A percentile compares a stretch with the other conserved stretches of the same genome.
Conservation (phyloP, 1,140 invertebrate species). For the Hestina assimilis region DNA sequence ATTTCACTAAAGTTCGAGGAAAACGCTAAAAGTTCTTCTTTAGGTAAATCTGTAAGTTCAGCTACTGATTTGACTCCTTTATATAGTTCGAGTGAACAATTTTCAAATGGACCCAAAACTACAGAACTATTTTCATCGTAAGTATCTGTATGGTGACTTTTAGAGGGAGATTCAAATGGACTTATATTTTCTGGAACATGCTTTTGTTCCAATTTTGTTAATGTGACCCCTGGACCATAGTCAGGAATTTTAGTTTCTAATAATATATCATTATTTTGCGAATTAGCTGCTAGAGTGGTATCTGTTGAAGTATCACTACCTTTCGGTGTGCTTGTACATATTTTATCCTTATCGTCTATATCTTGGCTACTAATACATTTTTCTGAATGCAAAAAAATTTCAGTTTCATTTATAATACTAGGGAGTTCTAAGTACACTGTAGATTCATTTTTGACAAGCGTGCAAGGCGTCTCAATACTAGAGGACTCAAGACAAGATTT, state of each 20-base stretch:
- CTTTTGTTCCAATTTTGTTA: constrained; percentile 61
- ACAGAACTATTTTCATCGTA: constrained; percentile 75
- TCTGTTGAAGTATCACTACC: constrained; percentile 46
- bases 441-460: constrained; percentile 50
- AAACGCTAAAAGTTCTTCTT: constrained; percentile 74
- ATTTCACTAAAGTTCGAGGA: constrained; percentile 77
- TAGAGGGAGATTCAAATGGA: constrained; percentile 66
- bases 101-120: constrained; percentile 79
- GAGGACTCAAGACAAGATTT: constrained; percentile 38
- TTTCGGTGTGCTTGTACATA: constrained; percentile 58
- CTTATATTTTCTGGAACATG: constrained; percentile 54
- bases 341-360: constrained; percentile 33
- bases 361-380: constrained; percentile 40
- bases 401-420: constrained; percentile 49
- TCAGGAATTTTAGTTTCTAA: constrained; percentile 49
- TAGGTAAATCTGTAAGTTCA: constrained; percentile 57
- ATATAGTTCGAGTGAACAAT: constrained; percentile 76
- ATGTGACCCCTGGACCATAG: constrained; percentile 36
- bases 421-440: constrained; percentile 68
- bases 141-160: constrained; percentile 68
- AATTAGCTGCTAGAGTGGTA: constrained; percentile 36
- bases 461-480: constrained; percentile 29
- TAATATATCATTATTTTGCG: constrained; percentile 27
- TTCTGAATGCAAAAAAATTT: constrained; percentile 58
- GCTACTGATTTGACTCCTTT: constrained; percentile 72